Percentiles rank a stretch among this genome's conserved stretches.
Evolutionary conservation across 2,113 vertebrate species (phyloP).

Genomic region (Myodes glareolus): DNA sequence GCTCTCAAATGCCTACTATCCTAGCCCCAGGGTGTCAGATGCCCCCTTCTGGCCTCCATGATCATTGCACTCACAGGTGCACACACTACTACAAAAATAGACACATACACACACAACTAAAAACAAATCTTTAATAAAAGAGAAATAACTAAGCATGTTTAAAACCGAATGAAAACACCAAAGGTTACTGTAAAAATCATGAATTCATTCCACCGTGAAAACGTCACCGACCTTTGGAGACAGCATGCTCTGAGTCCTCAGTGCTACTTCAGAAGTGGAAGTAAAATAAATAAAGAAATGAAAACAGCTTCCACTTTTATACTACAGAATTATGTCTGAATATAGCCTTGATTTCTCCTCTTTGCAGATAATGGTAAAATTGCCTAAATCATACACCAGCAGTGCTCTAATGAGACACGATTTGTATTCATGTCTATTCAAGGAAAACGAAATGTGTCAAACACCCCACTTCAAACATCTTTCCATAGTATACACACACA

Average conservation of each 20-base stretch:
- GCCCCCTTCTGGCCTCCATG: neutral
- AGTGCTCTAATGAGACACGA: conserved; percentile 60
- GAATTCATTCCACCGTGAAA: conserved; percentile 15
- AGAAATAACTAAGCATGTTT: neutral
- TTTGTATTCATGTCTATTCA: conserved; percentile 70
- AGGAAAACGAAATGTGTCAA: conserved; percentile 59
- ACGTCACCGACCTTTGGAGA: neutral
- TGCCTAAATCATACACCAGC: conserved; percentile 66
- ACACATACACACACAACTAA: neutral
- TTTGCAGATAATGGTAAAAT: conserved; percentile 70
- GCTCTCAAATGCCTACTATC: neutral
- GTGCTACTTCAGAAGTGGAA: conserved; percentile 7
- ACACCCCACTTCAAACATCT: conserved; percentile 43
- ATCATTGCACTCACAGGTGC: neutral
- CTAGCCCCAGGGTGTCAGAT: neutral
- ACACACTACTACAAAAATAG: neutral
- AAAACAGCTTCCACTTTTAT: conserved; percentile 51
- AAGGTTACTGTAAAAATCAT: neutral
- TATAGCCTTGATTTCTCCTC: conserved; percentile 67
- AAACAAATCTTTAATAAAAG: neutral
- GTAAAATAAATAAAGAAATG: conserved; percentile 55
- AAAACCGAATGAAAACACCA: neutral
- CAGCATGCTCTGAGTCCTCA: neutral
- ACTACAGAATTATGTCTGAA: conserved; percentile 62
- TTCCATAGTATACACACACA: conserved; percentile 23